Evolutionary conservation across 2,888 invertebrate genomes (phyloP).

Genomic region (Herminia tarsipennalis): DNA sequence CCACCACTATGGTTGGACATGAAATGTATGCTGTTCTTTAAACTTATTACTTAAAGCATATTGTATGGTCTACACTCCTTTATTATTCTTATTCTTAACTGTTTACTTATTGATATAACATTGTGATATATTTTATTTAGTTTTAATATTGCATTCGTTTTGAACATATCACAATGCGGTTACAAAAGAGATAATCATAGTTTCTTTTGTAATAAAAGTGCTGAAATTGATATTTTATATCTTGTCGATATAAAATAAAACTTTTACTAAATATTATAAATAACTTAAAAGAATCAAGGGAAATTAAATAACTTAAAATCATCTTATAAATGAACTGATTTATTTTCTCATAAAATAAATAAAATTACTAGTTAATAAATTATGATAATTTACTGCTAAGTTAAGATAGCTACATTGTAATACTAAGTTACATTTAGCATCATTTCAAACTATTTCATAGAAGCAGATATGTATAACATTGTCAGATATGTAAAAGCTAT

Average conservation of each 20-base stretch:
- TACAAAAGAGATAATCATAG: slow-evolving; percentile 1
- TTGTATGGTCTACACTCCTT: not conserved
- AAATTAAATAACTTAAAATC: slow-evolving; percentile 56
- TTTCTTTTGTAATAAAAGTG: not conserved
- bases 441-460: slow-evolving; percentile 65
- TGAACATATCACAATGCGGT: not conserved
- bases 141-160: not conserved
- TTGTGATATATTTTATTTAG: not conserved
- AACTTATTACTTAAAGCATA: slow-evolving; percentile 15
- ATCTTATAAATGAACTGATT: slow-evolving; percentile 55
- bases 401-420: slow-evolving; percentile 45
- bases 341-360: slow-evolving; percentile 61
- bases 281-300: slow-evolving; percentile 28
- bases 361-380: slow-evolving; percentile 53
- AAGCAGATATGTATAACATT: slow-evolving; percentile 76
- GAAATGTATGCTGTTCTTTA: too few relatives aligned
- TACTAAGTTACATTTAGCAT: slow-evolving; percentile 50
- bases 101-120: not conserved
- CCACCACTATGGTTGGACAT: too few relatives aligned
- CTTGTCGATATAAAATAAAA: not conserved
- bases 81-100: not conserved
- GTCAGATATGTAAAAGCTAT: slow-evolving; percentile 63
- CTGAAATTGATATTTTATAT: not conserved
- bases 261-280: not conserved
- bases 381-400: slow-evolving; percentile 44